Percentiles rank a stretch among this genome's conserved stretches.
Evolutionary conservation across 2,888 invertebrate genomes (phyloP).

Genomic region (Pyrrhosoma nymphula): DNA sequence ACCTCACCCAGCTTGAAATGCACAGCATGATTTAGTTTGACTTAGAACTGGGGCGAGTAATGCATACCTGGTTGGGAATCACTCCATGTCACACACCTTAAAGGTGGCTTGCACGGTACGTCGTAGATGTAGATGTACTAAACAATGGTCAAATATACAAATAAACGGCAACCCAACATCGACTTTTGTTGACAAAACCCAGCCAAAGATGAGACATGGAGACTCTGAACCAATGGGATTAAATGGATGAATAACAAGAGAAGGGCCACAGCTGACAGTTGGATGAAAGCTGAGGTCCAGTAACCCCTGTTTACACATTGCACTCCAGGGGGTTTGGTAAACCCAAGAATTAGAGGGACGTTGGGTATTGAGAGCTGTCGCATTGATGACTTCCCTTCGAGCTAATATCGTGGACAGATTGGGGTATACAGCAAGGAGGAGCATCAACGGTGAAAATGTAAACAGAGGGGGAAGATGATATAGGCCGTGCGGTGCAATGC

Average conservation of each 20-base stretch:
- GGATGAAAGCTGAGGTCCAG: neutral
- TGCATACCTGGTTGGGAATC: too few species aligned
- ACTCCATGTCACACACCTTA: too few species aligned
- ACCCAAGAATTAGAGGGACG: neutral
- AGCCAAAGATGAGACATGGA: too few species aligned
- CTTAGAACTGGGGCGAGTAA: too few species aligned
- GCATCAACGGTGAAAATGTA: neutral
- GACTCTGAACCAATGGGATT: neutral
- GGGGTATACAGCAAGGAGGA: neutral
- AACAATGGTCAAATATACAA: too few species aligned
- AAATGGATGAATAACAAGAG: neutral
- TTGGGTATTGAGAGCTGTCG: neutral
- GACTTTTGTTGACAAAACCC: too few species aligned
- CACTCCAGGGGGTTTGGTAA: neutral
- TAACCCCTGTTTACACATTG: neutral
- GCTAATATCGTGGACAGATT: neutral
- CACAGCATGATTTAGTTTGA: too few species aligned
- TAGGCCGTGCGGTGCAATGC: neutral
- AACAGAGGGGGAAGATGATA: neutral
- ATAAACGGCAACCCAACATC: too few species aligned
- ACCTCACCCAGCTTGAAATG: too few species aligned
- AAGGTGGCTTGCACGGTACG: too few species aligned
- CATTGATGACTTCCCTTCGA: neutral
- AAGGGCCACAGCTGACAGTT: neutral
- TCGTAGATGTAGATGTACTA: too few species aligned